Evolutionary conservation across 2,797 vertebrate genomes (phyloP).

Genomic region (Aplochiton taeniatus): DNA sequence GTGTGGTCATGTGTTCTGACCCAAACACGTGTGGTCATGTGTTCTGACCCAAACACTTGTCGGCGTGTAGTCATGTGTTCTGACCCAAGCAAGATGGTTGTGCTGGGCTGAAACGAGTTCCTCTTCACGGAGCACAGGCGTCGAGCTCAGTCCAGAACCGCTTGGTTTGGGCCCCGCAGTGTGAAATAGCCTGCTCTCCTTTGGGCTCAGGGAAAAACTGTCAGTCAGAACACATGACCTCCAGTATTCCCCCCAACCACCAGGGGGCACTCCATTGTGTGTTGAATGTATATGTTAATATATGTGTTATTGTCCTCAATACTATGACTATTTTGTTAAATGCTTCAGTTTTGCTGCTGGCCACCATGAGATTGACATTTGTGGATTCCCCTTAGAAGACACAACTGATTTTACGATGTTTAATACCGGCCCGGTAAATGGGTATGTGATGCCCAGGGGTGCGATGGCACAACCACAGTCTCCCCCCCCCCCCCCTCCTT

Average conservation of each 20-base stretch:
- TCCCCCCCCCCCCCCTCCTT: no score
- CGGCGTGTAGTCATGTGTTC: no score
- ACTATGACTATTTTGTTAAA: conserved; percentile 1
- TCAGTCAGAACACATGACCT: background rate
- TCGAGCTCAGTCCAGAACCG: no score
- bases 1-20: no score
- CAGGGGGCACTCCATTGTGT: conserved; percentile 27
- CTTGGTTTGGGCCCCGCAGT: no score
- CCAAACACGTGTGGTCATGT: no score
- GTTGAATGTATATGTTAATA: conserved; percentile 36
- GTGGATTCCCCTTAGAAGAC: background rate
- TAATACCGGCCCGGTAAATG: background rate
- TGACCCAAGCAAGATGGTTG: no score
- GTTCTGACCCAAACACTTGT: no score
- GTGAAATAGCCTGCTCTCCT: background rate
- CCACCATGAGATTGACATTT: conserved; percentile 40
- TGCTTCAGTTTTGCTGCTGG: conserved; percentile 37
- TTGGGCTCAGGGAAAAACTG: conserved; percentile 15
- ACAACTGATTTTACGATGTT: no score
- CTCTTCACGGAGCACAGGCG: no score
- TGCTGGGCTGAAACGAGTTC: no score
- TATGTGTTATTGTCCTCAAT: conserved; percentile 13
- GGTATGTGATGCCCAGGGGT: background rate
- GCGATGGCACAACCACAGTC: background rate
- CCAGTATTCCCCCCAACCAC: conserved; percentile 27